Conservation (phyloP, 2,797 vertebrate species). For the Fratercula arctica region DNA sequence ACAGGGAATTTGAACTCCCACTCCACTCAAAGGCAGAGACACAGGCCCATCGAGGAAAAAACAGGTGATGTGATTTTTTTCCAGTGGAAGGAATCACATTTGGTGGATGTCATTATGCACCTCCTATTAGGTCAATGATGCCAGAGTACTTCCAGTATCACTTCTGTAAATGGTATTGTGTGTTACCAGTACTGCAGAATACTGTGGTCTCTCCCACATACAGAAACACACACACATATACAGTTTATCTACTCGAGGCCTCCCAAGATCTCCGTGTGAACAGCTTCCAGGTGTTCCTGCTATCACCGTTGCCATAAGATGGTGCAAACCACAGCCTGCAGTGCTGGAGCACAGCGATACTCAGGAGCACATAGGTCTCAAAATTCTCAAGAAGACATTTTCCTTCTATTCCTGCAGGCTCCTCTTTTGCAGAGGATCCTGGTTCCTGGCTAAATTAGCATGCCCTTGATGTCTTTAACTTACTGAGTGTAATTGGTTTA, state of each 20-base stretch:
- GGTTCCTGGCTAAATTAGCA: neutral
- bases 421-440: neutral
- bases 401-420: too few species aligned
- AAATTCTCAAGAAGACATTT: neutral
- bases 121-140: too few species aligned
- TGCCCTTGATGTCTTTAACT: neutral
- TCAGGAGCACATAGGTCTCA: neutral
- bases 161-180: neutral
- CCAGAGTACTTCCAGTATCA: neutral
- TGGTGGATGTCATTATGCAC: neutral
- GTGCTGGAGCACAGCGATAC: neutral
- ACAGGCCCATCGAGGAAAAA: neutral
- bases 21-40: neutral
- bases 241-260: neutral
- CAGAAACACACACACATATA: neutral
- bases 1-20: fast-evolving
- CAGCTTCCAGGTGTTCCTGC: neutral
- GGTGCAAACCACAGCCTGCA: neutral
- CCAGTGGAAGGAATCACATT: neutral
- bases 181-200: neutral
- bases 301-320: neutral
- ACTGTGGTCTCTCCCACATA: neutral
- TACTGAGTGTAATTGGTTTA: neutral
- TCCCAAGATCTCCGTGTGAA: neutral
- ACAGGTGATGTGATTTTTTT: neutral